Percentiles rank a stretch among this genome's conserved stretches.
Evolutionary conservation across 2,113 vertebrate species (phyloP).

Genomic region (Pelusios castaneus): DNA sequence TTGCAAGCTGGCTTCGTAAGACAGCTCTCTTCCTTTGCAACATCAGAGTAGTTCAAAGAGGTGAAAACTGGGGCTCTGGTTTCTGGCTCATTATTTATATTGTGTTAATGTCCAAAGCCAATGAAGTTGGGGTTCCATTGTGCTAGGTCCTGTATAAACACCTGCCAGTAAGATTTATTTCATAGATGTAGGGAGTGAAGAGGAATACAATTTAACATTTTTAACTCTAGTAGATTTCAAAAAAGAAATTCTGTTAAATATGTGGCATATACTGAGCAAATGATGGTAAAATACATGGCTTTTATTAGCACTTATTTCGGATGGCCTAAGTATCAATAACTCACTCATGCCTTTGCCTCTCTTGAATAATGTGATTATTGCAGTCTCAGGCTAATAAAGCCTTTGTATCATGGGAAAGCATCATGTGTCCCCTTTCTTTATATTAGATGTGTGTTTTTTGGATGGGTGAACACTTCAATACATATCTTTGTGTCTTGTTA

Average conservation of each 20-base stretch:
- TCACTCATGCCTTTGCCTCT: not conserved
- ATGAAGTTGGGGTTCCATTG: accelerated
- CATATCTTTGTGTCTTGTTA: not conserved
- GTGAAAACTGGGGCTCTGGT: not conserved
- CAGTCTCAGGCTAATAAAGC: not conserved
- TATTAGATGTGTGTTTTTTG: not conserved
- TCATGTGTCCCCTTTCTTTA: not conserved
- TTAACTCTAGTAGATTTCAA: not conserved
- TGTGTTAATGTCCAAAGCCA: not conserved
- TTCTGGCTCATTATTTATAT: not conserved
- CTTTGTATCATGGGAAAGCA: too few relatives aligned
- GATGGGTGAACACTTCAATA: not conserved
- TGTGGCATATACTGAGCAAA: not conserved
- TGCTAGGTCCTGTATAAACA: not conserved
- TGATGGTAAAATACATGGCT: not conserved
- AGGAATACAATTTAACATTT: not conserved
- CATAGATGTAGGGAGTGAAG: not conserved
- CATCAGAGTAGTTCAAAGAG: not conserved
- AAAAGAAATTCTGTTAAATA: not conserved
- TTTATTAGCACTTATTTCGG: not conserved
- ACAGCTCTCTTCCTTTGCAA: not conserved
- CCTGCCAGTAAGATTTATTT: not conserved
- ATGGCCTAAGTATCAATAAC: not conserved
- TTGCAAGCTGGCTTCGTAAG: not conserved
- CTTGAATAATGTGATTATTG: not conserved